phyloP scores from a whole-genome alignment of 2,888 invertebrate genomes.

The Gastrophysa polygoni region DNA sequence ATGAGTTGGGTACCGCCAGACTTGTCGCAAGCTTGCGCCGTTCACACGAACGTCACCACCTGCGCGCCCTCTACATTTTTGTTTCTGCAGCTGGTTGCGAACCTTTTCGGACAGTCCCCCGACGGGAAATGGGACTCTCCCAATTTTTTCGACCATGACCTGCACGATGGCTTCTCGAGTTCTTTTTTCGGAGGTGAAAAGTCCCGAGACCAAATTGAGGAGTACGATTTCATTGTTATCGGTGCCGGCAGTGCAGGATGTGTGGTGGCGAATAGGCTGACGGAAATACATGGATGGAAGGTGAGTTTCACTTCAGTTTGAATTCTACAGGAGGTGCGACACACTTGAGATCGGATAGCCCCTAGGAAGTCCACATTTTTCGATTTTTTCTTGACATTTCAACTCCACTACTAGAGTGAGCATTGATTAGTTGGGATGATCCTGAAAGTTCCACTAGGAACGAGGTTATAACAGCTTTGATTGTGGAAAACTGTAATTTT shows the following conservation, averaged over 20 bases:
- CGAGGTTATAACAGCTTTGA: no score
- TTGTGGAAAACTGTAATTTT: no score
- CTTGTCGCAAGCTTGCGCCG: conserved; percentile 62
- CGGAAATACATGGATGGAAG: conserved; percentile 67
- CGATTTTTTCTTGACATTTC: no score
- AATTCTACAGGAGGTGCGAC: no score
- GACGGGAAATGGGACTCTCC: conserved; percentile 23
- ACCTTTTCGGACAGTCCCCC: conserved; percentile 63
- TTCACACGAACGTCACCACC: conserved; percentile 63
- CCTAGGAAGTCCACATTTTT: no score
- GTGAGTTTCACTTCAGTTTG: conserved; percentile 59
- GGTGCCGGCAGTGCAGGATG: conserved; percentile 74
- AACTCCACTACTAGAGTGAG: no score
- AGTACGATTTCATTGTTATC: conserved; percentile 66
- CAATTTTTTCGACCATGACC: not conserved
- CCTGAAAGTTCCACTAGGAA: no score
- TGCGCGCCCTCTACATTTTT: conserved; percentile 66
- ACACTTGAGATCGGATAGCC: no score
- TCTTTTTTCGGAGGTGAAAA: conserved; percentile 26
- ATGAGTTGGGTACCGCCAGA: conserved; percentile 65
- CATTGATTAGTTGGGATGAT: no score
- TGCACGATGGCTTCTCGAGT: conserved; percentile 11
- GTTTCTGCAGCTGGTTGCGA: conserved; percentile 65
- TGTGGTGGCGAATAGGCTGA: conserved; percentile 68
- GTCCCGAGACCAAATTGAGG: conserved; percentile 13